Evolutionary conservation across 2,797 vertebrate species (phyloP), one percentile per base, ranked within the genome.

Genomic region (Fringilla coelebs): DNA sequence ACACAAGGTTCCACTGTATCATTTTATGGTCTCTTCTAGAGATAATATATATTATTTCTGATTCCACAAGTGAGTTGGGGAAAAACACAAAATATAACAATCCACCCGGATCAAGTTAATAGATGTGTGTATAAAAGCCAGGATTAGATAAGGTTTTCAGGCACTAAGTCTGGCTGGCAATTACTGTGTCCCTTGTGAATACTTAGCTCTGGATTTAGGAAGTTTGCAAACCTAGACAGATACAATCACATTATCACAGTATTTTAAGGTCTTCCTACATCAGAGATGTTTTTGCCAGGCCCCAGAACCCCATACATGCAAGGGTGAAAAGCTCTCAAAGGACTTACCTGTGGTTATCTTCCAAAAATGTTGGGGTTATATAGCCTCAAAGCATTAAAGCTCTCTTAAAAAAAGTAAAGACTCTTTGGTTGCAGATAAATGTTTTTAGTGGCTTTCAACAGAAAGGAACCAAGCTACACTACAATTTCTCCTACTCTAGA

Each of bases 391-490:
- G 22, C 11, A 38, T 19, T 38, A 66, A 66, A 82, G 7, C 21
- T 81, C 40, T 20, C 21, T 48, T 36, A 0, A 51, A 79, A 49
- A 49, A 52, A 57, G 1, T 7, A 52, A 75, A 54, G 4, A 34
- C 26, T 2, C 20, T 25, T 7, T 48, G 28, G 0, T 14, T 85
- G 12, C 10, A 77, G 2, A 24, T 20, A 68, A 55, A 58, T 3
- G 1, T 0, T 31, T 43, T 41, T 24, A 14, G 7, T 49, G 4
- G 7, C 11, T 60, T 73, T 38, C 40, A n/a, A 38, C 1, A 58
- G 6, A 86, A 21, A 0, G 0, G 0, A 62, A 2, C 2, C 14
- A 72, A 83, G 0, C 61, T n/a, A 3, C 24, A 41, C 2, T 26
- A 1, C 46, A 54, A 19, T 3, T 61, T 25, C 67, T 38, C 51